Base-by-base conservation (phyloP, 2,888 invertebrate species). In the Oxycera nigricornis region DNA sequence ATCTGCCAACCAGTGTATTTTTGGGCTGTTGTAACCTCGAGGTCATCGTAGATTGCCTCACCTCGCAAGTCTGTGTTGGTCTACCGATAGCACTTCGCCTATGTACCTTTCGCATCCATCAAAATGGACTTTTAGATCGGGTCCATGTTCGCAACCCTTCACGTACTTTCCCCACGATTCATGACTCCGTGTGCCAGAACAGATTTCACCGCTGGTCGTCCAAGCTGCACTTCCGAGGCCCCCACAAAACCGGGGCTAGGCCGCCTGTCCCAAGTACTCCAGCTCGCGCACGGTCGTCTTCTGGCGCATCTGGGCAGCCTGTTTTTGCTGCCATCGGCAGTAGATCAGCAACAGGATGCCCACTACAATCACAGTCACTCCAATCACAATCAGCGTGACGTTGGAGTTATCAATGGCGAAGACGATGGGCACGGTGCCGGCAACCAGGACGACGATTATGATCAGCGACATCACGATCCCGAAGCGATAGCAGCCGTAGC, bases 401-500 rank as follows among this genome's bases (percentile, higher is more conserved):
- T 76, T 75, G 17, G 72, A 72, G 28, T 77, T 73, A 9, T 77
- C 59, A 17, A 75, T 55, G 1, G 75, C 50, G 26, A 76, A 73
- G 22, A 77, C 73, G 9, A 76, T 75, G 1, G 77, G 77, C 50
- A 77, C 77, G 4, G 77, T 77, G 41, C 76, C 75, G 11, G 74
- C 72, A 14, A 77, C 70, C 26, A 77, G 65, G 35, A 77, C 52
- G 9, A 77, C 52, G 39, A 77, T 76, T n/a, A 77, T 77, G 3
- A 76, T n/a, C 31, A 76, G 31, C 1, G 77, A 76, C n/a, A 76
- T 70, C 2, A 75, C 41, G 20, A 76, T 74, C 11, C 77, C 77
- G 46, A 77, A 76, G n/a, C 76, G 65, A 59, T 77, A 77, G 67
- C 77, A 77, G 24, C 77, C 77, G 57, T 77, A 77, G 6, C 75